Percentiles rank a stretch among this genome's conserved stretches.
Conservation (phyloP, 2,888 invertebrate genomes). For the Megaustenia siamemsis region DNA sequence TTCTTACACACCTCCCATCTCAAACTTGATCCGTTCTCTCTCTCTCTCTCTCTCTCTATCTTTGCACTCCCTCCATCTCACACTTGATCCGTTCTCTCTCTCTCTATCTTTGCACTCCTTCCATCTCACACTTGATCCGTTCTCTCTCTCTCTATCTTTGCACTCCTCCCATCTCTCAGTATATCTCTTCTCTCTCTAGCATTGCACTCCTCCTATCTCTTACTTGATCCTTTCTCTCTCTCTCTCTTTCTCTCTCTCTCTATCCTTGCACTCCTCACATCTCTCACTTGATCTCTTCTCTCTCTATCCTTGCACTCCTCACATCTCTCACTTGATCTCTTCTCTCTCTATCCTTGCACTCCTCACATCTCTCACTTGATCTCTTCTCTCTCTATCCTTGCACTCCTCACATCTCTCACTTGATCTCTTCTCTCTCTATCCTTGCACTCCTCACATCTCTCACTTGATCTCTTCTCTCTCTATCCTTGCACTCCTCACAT, state of each 20-base stretch:
- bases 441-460: no score
- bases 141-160: neutral
- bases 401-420: no score
- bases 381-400: no score
- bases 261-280: neutral
- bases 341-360: neutral
- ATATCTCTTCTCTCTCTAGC: neutral
- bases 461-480: no score
- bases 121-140: neutral
- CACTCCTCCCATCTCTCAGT: neutral
- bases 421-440: no score
- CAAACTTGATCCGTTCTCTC: slow-evolving; percentile 5
- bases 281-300: neutral
- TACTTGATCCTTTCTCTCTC: neutral
- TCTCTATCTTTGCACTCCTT: neutral
- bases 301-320: neutral
- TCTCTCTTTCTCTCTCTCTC: slow-evolving; percentile 29
- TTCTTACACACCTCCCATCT: slow-evolving; percentile 4
- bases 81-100: neutral
- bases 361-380: no score
- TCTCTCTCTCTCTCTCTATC: slow-evolving; percentile 13
- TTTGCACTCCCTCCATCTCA: neutral
- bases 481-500: no score
- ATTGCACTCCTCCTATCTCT: neutral
- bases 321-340: neutral